Evolutionary conservation across 2,888 invertebrate species (phyloP).

Genomic region (Hypercompe scribonia): DNA sequence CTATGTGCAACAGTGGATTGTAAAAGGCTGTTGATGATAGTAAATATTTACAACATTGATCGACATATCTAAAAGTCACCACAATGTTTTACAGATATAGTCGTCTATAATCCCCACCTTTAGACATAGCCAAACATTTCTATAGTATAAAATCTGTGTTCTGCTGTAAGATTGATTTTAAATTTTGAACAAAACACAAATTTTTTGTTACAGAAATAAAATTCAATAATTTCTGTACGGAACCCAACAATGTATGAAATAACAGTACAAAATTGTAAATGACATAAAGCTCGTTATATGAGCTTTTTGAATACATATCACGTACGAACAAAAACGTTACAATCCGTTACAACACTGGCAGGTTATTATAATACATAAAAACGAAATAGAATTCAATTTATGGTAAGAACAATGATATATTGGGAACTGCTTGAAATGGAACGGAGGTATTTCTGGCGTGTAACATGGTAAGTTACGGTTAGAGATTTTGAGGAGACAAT

Average conservation of each 20-base stretch:
- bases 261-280: conserved; percentile 34
- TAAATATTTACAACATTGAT: too few relatives aligned
- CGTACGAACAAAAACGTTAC: conserved; percentile 24
- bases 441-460: not conserved
- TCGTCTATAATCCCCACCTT: too few relatives aligned
- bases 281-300: conserved; percentile 37
- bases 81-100: too few relatives aligned
- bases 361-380: conserved; percentile 13
- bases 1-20: too few relatives aligned
- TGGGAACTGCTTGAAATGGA: not conserved
- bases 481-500: not conserved
- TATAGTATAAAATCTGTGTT: too few relatives aligned
- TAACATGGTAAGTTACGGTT: not conserved
- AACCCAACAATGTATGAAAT: conserved; percentile 10
- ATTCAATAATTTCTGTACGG: not conserved
- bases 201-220: not conserved
- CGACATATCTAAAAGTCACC: too few relatives aligned
- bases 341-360: conserved; percentile 11
- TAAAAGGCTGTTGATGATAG: too few relatives aligned
- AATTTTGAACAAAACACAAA: too few relatives aligned
- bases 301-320: conserved; percentile 33
- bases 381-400: conserved; percentile 14
- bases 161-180: too few relatives aligned
- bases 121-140: too few relatives aligned
- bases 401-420: conserved; percentile 32